phyloP scores from a whole-genome alignment of 2,888 invertebrate genomes.

The Marasmarcha lunaedactyla region DNA sequence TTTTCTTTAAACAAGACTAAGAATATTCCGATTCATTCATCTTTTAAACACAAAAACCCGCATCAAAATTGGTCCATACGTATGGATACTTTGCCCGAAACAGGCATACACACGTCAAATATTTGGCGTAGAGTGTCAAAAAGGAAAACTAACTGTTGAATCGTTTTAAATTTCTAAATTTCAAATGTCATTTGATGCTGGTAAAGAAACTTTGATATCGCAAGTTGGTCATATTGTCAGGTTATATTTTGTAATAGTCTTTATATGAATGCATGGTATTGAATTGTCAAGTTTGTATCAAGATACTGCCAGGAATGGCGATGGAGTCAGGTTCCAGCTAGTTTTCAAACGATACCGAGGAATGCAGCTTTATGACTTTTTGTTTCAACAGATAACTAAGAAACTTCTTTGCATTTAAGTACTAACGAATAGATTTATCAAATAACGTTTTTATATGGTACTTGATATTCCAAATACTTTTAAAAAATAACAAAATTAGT shows the following conservation, averaged over 20 bases:
- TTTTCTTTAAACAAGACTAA: no score
- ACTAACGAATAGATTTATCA: no score
- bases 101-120: no score
- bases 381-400: conserved; percentile 19
- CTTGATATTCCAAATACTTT: no score
- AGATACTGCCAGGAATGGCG: conserved; percentile 31
- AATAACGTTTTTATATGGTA: no score
- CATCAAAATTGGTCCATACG: no score
- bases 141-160: not conserved
- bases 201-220: conserved; percentile 29
- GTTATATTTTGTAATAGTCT: conserved; percentile 41
- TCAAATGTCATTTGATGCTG: not conserved
- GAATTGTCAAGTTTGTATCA: conserved; percentile 46
- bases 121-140: no score
- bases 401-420: conserved; percentile 11
- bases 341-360: conserved; percentile 34
- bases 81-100: no score
- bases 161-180: not conserved
- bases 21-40: no score
- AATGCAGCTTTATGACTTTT: conserved; percentile 16
- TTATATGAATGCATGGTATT: conserved; percentile 41
- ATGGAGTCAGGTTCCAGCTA: conserved; percentile 20
- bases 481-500: no score
- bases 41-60: no score
- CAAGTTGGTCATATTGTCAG: conserved; percentile 30